Conservation (phyloP, 1,140 invertebrate genomes). For the Zophobas atratus region DNA sequence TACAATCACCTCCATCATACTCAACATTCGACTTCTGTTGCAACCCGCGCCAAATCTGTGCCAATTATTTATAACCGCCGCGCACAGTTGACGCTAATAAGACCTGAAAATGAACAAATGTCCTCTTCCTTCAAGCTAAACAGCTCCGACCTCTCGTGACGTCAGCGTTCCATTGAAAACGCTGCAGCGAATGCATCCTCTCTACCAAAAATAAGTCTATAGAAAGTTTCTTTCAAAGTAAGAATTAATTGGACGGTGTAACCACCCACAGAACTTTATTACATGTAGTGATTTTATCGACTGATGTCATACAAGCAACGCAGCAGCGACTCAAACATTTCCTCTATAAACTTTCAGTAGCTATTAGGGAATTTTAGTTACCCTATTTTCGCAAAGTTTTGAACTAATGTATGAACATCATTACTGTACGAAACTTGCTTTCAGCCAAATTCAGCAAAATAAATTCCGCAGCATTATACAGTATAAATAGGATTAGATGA, state of each 20-base stretch:
- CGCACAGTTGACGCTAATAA: too few species aligned
- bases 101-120: too few species aligned
- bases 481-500: background rate
- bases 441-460: slow-evolving; percentile 12
- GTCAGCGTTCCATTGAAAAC: too few species aligned
- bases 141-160: too few species aligned
- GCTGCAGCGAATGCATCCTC: too few species aligned
- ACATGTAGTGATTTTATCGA: slow-evolving; percentile 10
- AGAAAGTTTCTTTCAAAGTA: background rate
- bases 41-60: too few species aligned
- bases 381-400: slow-evolving; percentile 17
- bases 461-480: slow-evolving; percentile 1
- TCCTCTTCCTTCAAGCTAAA: too few species aligned
- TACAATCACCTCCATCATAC: too few species aligned
- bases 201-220: too few species aligned
- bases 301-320: slow-evolving; percentile 18
- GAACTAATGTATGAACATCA: slow-evolving; percentile 14
- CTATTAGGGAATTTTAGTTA: slow-evolving; percentile 16
- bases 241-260: background rate
- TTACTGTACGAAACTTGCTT: slow-evolving; percentile 11
- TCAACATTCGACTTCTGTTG: too few species aligned
- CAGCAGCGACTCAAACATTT: background rate
- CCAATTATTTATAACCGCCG: too few species aligned
- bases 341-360: slow-evolving; percentile 13
- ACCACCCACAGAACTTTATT: background rate